Evolutionary conservation across 2,888 invertebrate species (phyloP).

Genomic region (Oscheius sp.): DNA sequence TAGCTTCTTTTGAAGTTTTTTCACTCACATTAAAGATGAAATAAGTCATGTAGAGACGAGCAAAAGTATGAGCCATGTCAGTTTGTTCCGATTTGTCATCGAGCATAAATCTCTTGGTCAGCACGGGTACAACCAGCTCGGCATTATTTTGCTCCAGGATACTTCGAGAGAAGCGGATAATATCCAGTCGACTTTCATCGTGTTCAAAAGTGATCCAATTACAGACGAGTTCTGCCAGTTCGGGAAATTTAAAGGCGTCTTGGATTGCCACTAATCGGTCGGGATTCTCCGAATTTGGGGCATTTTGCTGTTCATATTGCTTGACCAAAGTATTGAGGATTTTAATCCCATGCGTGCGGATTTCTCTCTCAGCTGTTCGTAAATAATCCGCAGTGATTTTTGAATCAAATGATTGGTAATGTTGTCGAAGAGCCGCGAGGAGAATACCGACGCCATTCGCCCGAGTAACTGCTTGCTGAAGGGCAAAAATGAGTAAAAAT

Average conservation of each 20-base stretch:
- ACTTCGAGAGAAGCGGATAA: not conserved
- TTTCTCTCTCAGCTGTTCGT: not conserved
- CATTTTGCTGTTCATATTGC: not conserved
- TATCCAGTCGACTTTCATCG: not conserved
- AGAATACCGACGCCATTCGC: not conserved
- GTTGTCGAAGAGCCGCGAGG: not conserved
- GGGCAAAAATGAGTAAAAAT: not conserved
- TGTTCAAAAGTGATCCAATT: not conserved
- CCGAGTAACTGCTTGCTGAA: not conserved
- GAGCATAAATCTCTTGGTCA: not conserved
- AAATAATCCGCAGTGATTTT: not conserved
- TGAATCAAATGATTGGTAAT: not conserved
- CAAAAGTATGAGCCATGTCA: not conserved
- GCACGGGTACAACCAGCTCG: not conserved
- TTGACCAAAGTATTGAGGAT: not conserved
- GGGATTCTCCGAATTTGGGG: not conserved
- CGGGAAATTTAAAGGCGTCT: not conserved
- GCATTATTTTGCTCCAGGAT: not conserved
- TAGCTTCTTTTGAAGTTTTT: too few relatives aligned
- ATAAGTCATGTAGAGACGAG: not conserved
- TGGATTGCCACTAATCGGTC: not conserved
- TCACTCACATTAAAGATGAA: not conserved
- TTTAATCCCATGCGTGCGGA: not conserved
- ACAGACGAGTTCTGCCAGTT: constrained; percentile 5
- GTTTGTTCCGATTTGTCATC: not conserved